Conservation (phyloP, 2,888 invertebrate species). For the Noctua janthe region DNA sequence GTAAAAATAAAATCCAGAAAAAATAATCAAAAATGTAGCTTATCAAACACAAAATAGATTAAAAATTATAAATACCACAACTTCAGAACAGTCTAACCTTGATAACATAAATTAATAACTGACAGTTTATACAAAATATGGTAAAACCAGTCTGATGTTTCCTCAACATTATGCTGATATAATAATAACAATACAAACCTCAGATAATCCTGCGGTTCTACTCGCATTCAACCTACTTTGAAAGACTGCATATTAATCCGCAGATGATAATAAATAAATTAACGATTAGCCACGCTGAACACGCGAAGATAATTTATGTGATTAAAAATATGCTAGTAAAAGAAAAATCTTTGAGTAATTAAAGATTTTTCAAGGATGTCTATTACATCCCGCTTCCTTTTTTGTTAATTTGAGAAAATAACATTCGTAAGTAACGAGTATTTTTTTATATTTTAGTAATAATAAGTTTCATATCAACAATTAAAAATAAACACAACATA, state of each 20-base stretch:
- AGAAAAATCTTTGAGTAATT: not conserved
- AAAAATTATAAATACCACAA: not conserved
- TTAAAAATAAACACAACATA: not conserved
- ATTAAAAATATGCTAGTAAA: not conserved
- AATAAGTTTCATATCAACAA: not conserved
- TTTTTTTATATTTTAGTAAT: too few species aligned
- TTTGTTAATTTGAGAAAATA: not conserved
- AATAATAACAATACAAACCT: not conserved
- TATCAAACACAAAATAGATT: not conserved
- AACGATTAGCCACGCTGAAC: constrained; percentile 9
- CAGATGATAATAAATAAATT: constrained; percentile 26
- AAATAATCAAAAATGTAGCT: not conserved
- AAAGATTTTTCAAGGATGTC: not conserved
- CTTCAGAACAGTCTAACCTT: not conserved
- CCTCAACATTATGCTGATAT: not conserved
- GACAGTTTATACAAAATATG: not conserved
- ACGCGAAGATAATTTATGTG: constrained; percentile 33
- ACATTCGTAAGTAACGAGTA: not conserved
- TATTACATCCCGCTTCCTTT: not conserved
- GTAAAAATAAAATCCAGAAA: not conserved
- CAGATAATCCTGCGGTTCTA: not conserved
- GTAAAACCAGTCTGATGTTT: not conserved
- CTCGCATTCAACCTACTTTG: constrained; percentile 22
- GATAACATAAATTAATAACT: not conserved
- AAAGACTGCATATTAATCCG: not conserved